phyloP scores from a whole-genome alignment of 2,113 vertebrate genomes.

The Neodontobutis hainanensis region DNA sequence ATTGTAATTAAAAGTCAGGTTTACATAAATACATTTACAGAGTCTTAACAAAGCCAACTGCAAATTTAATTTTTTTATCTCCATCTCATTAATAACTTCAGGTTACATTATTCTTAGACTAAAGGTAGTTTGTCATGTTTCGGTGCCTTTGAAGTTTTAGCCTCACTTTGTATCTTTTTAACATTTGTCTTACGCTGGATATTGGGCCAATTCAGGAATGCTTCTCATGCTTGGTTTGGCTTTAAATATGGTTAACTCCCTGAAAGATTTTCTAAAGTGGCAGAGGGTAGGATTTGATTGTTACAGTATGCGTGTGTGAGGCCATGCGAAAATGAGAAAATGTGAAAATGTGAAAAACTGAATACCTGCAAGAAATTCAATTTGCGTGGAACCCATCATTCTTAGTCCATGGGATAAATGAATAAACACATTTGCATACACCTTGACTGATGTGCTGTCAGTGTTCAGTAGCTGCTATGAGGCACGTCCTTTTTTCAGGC shows the following conservation, averaged over 20 bases:
- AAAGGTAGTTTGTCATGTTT: background rate
- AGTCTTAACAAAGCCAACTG: too few species aligned
- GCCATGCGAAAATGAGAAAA: background rate
- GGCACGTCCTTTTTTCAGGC: background rate
- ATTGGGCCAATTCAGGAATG: slow-evolving; percentile 45
- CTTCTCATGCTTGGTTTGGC: slow-evolving; percentile 53
- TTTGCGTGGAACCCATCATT: background rate
- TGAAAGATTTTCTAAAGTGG: slow-evolving; percentile 35
- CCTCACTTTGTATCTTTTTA: slow-evolving; percentile 8
- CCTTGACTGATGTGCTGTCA: slow-evolving; percentile 6
- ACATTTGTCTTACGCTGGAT: slow-evolving; percentile 5
- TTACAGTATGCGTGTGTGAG: slow-evolving; percentile 24
- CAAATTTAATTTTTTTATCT: too few species aligned
- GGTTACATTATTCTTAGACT: background rate
- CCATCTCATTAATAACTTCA: too few species aligned
- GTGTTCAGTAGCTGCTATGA: slow-evolving; percentile 5
- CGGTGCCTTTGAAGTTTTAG: background rate
- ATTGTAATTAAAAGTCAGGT: background rate
- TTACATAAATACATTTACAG: background rate
- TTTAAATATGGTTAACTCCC: slow-evolving; percentile 39
- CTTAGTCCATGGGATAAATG: slow-evolving; percentile 1
- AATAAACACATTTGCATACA: slow-evolving; percentile 2
- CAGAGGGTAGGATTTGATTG: slow-evolving; percentile 36
- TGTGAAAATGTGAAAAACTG: background rate
- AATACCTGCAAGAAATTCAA: slow-evolving; percentile 2